Evolutionary conservation across 2,113 vertebrate genomes (phyloP).

Genomic region (Macquaria ambigua): DNA sequence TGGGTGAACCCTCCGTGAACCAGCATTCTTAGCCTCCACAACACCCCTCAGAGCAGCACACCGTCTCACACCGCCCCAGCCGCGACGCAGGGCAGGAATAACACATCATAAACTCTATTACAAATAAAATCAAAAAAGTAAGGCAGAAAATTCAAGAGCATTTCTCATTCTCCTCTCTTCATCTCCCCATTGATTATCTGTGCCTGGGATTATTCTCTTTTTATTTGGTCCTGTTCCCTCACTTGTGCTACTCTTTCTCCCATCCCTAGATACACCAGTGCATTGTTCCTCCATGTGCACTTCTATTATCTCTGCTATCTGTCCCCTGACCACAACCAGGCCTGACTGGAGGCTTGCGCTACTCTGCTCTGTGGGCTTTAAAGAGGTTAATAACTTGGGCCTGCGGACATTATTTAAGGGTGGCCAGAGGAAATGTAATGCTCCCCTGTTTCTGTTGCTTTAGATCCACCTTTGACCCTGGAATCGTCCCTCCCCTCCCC

Average conservation of each 20-base stretch:
- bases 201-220: constrained; percentile 86
- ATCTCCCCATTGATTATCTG: constrained; percentile 88
- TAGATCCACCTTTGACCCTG: constrained; percentile 78
- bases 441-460: constrained; percentile 82
- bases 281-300: constrained; percentile 79
- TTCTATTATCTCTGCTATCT: constrained; percentile 84
- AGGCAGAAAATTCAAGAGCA: constrained; percentile 59
- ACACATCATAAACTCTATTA: constrained; percentile 84
- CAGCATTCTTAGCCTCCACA: constrained; percentile 89
- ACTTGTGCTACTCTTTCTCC: constrained; percentile 49
- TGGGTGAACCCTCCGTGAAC: constrained; percentile 94
- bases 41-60: constrained; percentile 70
- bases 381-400: constrained; percentile 89
- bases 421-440: constrained; percentile 80
- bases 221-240: constrained; percentile 83
- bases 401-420: constrained; percentile 86
- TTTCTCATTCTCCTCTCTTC: constrained; percentile 81
- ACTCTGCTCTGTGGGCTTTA: constrained; percentile 79
- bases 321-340: constrained; percentile 79
- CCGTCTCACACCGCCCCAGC: constrained; percentile 72
- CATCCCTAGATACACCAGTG: constrained; percentile 77
- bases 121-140: constrained; percentile 68
- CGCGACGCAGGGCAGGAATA: constrained; percentile 80
- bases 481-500: constrained; percentile 60
- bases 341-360: constrained; percentile 75